Evolutionary conservation across 2,888 invertebrate genomes (phyloP), one percentile per base, ranked within the genome.

Genomic region (Hedychridium roseum): DNA sequence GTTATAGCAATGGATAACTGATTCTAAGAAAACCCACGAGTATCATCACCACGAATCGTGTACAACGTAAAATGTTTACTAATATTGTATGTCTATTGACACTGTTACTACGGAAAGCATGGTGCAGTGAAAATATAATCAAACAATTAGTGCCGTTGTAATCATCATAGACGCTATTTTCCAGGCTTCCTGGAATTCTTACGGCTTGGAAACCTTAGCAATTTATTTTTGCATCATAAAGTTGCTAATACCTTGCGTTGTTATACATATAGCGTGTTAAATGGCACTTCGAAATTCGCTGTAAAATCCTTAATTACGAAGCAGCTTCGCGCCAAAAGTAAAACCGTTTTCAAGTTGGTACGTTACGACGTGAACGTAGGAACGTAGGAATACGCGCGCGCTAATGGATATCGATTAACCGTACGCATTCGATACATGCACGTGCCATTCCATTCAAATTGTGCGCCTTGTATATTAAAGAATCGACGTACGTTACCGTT

Each of bases 321-420:
- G 30, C n/a, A 20, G 39, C 58, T 63, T 63, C 54, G 60, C 63
- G 63, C 63, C 63, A 63, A 63, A 63, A 60, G 32, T 43, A 46
- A 41, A 50, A 45, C 53, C 38, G 49, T 54, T 44, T 44, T 42
- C 2, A 6, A 30, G 16, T 14, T n/a, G n/a, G n/a, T n/a, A n/a
- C n/a, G n/a, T n/a, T n/a, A n/a, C n/a, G n/a, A n/a, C n/a, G n/a
- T n/a, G n/a, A n/a, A n/a, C n/a, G n/a, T n/a, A n/a, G n/a, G n/a
- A n/a, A n/a, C n/a, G n/a, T n/a, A n/a, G n/a, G n/a, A n/a, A n/a
- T n/a, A n/a, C n/a, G n/a, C n/a, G n/a, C n/a, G n/a, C n/a, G n/a
- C n/a, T n/a, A n/a, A n/a, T n/a, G n/a, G n/a, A n/a, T n/a, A n/a
- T n/a, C n/a, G n/a, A n/a, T n/a, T n/a, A n/a, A n/a, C n/a, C n/a